Conservation (phyloP, 2,113 vertebrate genomes). For the Mesocricetus auratus region DNA sequence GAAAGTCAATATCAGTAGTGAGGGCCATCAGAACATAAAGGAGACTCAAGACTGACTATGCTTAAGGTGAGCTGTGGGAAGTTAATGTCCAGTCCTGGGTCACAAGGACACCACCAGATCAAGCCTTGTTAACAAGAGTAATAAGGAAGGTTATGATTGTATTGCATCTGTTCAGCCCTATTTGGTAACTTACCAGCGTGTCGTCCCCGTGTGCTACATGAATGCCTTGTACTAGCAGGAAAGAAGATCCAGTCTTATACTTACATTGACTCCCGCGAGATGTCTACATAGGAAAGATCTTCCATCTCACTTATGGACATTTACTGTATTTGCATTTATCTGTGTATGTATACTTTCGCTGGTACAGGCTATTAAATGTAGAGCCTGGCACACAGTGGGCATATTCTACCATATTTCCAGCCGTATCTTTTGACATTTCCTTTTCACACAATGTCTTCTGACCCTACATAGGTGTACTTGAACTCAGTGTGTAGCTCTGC, state of each 20-base stretch:
- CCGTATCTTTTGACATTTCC: neutral
- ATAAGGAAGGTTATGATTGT: too few species aligned
- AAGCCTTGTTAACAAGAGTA: conserved; percentile 15
- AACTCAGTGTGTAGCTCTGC: neutral
- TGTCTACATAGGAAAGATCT: neutral
- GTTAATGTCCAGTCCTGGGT: conserved; percentile 90
- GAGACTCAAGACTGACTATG: conserved; percentile 83
- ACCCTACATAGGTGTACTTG: neutral
- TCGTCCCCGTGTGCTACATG: neutral
- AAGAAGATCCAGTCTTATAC: neutral
- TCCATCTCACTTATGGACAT: neutral
- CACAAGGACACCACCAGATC: conserved; percentile 91
- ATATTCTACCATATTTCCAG: neutral
- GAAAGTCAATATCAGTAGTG: neutral
- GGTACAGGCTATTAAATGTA: neutral
- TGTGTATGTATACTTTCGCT: neutral
- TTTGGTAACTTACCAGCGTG: neutral
- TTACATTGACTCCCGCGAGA: neutral
- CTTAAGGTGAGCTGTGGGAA: conserved; percentile 88
- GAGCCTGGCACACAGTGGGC: neutral
- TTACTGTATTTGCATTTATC: too few species aligned
- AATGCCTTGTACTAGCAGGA: neutral
- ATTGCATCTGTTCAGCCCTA: neutral
- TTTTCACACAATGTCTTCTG: neutral
- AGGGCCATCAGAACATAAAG: conserved; percentile 61